Base-by-base conservation (phyloP, 2,888 invertebrate genomes). In the Erannis defoliaria region DNA sequence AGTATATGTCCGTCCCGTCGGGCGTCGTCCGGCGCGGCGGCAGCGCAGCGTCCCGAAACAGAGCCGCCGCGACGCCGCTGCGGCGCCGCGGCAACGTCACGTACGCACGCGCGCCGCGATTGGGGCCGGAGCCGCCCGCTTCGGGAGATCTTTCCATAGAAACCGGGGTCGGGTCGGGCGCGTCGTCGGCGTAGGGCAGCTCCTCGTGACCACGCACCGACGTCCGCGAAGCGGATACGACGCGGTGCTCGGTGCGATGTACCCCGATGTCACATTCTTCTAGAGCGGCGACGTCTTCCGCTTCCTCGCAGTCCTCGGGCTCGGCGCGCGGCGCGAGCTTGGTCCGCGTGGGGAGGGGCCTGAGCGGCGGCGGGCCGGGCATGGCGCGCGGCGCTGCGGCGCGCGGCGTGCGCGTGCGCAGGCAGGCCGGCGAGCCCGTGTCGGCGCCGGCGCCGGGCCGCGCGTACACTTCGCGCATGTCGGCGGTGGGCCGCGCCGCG, bases 1-100 rank as follows among this genome's bases (percentile, higher is more conserved):
- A 97, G 94, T 96, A 96, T 82, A 97, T 95, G 82, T 95, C 95
- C 66, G 97, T 97, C 75, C 97, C 97, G 90, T 97, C 97, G 26
- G 97, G 95, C 59, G 97, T 96, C 76, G 95, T 94, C 69, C 96
- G 94, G 82, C 95, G 96, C 62, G 97, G 97, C 69, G 97, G 96
- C 77, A 94, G 87, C 69, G 85, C 77, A 60, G 82, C 80, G 72
- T 82, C 74, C 58, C 82, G 77, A 78, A 72, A 84, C 74, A 84
- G 68, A 73, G 77, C 82, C 62, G 84, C 83, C 68, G 82, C 83
- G 74, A 80, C 80, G 70, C 83, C 83, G 54, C 79, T 77, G 73
- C 83, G 80, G 62, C 80, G 78, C 49, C 83, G 77, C 70, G 94
- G 94, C 76, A 94, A 84, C 69, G 94, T 94, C 77, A 92, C 93